Percentiles rank a stretch among this genome's conserved stretches.
phyloP scores from a whole-genome alignment of 2,888 invertebrate genomes.

The Darwinula stevensoni region DNA sequence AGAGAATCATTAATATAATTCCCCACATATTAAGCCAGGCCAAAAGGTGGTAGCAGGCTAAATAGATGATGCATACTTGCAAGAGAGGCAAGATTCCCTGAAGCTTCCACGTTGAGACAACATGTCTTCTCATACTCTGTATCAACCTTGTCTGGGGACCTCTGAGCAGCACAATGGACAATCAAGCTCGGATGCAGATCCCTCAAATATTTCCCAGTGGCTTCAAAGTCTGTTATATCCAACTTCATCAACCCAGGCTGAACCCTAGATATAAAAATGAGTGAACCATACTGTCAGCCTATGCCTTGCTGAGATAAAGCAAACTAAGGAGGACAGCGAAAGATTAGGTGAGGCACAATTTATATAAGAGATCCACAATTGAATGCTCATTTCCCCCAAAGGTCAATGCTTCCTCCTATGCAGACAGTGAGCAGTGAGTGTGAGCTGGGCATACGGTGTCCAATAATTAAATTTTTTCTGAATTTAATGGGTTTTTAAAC shows the following conservation, averaged over 20 bases:
- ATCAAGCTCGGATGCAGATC: constrained; percentile 17
- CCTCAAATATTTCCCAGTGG: constrained; percentile 13
- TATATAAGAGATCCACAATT: no score
- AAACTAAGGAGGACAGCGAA: neutral
- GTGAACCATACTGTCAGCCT: no score
- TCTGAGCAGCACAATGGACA: constrained; percentile 21
- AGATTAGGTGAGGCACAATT: neutral
- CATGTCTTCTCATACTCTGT: constrained; percentile 16
- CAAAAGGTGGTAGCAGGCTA: no score
- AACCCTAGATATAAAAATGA: no score
- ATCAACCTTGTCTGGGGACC: constrained; percentile 20
- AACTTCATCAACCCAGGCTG: constrained; percentile 14
- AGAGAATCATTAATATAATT: no score
- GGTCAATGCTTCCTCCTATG: no score
- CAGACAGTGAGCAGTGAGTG: no score
- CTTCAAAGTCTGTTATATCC: constrained; percentile 16
- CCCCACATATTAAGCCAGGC: no score
- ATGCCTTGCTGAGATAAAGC: constrained; percentile 1
- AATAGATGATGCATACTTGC: constrained; percentile 11
- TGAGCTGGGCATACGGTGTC: no score
- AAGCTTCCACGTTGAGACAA: constrained; percentile 17
- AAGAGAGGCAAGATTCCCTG: constrained; percentile 13
- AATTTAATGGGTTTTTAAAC: no score
- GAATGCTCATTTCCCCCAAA: no score
- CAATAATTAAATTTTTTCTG: no score